A percentile compares a stretch with the other conserved stretches of the same genome.
phyloP scores from a whole-genome alignment of 2,888 invertebrate genomes.

The Cosmopolites sordidus region DNA sequence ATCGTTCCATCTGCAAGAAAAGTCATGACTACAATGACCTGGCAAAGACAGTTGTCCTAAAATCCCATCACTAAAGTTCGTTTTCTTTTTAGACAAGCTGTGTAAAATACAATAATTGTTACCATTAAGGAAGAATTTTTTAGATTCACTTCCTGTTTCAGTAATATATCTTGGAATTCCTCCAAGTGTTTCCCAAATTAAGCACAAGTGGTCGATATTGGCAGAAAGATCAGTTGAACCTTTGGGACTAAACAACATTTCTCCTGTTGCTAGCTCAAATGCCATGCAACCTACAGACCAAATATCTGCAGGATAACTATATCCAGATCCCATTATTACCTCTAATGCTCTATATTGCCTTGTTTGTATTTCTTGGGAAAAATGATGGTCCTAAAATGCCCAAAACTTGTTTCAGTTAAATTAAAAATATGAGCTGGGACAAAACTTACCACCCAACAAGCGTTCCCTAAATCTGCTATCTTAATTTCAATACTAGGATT shows the following conservation, averaged over 20 bases:
- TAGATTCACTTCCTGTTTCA: slow-evolving; percentile 67
- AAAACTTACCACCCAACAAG: slow-evolving; percentile 65
- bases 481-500: slow-evolving; percentile 63
- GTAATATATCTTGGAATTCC: slow-evolving; percentile 72
- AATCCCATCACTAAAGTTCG: too few species aligned
- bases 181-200: slow-evolving; percentile 78
- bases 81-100: too few species aligned
- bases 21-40: too few species aligned
- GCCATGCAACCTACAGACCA: slow-evolving; percentile 86
- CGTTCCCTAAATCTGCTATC: slow-evolving; percentile 82
- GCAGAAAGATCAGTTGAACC: slow-evolving; percentile 65
- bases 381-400: slow-evolving; percentile 63
- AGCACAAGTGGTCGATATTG: slow-evolving; percentile 81
- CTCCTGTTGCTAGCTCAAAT: slow-evolving; percentile 83
- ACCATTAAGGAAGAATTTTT: slow-evolving; percentile 41
- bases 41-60: background rate
- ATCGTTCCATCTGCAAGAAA: too few species aligned
- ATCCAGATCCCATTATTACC: slow-evolving; percentile 72
- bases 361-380: slow-evolving; percentile 71
- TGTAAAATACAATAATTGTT: slow-evolving; percentile 4
- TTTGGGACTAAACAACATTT: slow-evolving; percentile 80
- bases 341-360: slow-evolving; percentile 77
- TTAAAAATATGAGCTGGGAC: background rate
- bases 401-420: too few species aligned
- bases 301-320: slow-evolving; percentile 76